Percentiles rank a stretch among this genome's conserved stretches.
phyloP scores from a whole-genome alignment of 2,888 invertebrate species.

The Drosophila pseudotakahashii region DNA sequence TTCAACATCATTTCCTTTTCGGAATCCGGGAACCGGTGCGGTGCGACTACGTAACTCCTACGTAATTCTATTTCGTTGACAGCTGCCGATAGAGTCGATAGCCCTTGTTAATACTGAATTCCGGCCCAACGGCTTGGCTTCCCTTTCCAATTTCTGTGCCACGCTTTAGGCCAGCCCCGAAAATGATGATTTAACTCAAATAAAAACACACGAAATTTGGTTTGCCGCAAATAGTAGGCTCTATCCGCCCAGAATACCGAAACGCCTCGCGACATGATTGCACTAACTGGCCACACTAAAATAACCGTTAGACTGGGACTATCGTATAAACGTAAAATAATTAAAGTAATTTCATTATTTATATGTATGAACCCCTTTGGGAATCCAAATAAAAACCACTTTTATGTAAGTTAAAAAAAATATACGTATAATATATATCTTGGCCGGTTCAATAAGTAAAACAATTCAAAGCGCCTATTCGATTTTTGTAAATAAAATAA shows the following conservation, averaged over 20 bases:
- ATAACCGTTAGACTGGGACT: not conserved
- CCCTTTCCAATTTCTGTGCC: not conserved
- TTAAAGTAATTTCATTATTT: too few species aligned
- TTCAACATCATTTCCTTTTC: conserved; percentile 67
- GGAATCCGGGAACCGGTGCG: too few species aligned
- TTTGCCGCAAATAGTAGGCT: conserved; percentile 7
- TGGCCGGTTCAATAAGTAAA: conserved; percentile 56
- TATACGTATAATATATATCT: conserved; percentile 21
- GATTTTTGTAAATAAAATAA: conserved; percentile 54
- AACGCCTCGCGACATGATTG: not conserved
- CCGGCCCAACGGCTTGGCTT: too few species aligned
- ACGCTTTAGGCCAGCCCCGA: conserved; percentile 7
- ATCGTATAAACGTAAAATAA: too few species aligned
- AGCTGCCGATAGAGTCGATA: not conserved
- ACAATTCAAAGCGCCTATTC: conserved; percentile 58
- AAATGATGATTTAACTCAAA: conserved; percentile 15
- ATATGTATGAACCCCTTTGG: too few species aligned
- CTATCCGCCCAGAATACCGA: not conserved
- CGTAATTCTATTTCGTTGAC: conserved; percentile 55
- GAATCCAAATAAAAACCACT: not conserved
- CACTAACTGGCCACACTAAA: not conserved
- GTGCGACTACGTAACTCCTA: conserved; percentile 55
- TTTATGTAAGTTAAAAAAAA: conserved; percentile 12
- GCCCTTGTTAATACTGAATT: not conserved
- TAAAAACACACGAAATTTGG: conserved; percentile 29